Evolutionary conservation across 2,113 vertebrate species (phyloP).

Genomic region (Cyprinodon variegatus): DNA sequence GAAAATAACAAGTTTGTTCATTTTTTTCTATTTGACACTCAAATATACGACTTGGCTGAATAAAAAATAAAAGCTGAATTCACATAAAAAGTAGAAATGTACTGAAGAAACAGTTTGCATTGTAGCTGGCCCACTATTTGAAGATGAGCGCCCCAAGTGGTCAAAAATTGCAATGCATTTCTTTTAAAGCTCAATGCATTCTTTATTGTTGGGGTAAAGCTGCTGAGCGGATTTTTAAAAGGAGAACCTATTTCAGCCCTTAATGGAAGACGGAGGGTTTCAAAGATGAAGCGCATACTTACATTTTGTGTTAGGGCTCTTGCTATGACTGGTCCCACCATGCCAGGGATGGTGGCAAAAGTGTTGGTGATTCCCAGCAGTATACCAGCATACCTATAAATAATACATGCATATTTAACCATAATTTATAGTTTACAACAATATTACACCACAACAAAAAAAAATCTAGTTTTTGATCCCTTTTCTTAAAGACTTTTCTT

Average conservation of each 20-base stretch:
- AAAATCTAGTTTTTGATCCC: not conserved
- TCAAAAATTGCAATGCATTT: slow-evolving; percentile 14
- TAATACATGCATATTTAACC: not conserved
- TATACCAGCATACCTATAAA: slow-evolving; percentile 90
- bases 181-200: slow-evolving; percentile 21
- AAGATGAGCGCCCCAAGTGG: slow-evolving; percentile 33
- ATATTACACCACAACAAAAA: not conserved
- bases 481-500: not conserved
- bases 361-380: slow-evolving; percentile 97
- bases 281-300: slow-evolving; percentile 66
- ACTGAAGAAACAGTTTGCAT: too few relatives aligned
- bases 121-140: too few relatives aligned
- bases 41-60: not conserved
- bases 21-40: not conserved
- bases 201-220: not conserved
- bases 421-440: too few relatives aligned
- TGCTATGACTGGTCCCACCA: slow-evolving; percentile 94
- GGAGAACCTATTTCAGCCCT: fast-evolving
- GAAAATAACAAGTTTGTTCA: not conserved
- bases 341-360: slow-evolving; percentile 95
- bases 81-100: too few relatives aligned
- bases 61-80: not conserved
- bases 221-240: not conserved
- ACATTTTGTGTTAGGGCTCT: slow-evolving; percentile 88
- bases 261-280: not conserved